A percentile compares a stretch with the other conserved stretches of the same genome.
Conservation (phyloP, 1,140 invertebrate genomes). For the Drosophila prosaltans region DNA sequence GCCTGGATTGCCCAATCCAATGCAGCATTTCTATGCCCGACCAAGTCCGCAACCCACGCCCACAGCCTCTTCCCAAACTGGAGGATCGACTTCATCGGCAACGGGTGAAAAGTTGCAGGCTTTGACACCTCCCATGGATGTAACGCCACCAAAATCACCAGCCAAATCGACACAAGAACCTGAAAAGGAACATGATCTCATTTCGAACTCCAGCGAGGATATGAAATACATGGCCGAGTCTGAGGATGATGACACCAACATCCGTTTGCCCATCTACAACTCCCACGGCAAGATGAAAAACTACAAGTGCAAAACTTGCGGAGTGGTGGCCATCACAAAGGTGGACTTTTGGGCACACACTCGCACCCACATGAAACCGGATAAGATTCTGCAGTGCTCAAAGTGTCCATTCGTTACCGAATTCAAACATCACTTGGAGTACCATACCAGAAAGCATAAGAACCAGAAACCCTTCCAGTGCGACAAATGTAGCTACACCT, state of each 20-base stretch:
- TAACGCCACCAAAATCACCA: conserved; percentile 85
- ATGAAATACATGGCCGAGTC: conserved; percentile 84
- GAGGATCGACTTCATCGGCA: conserved; percentile 19
- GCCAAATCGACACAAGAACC: conserved; percentile 84
- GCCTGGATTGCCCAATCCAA: conserved; percentile 83
- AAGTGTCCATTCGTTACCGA: conserved; percentile 99
- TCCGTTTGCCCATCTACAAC: conserved; percentile 89
- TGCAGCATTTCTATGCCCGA: conserved; percentile 82
- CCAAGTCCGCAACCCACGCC: conserved; percentile 75
- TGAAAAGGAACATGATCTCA: conserved; percentile 82
- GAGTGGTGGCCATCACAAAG: conserved; percentile 93
- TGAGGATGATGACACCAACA: conserved; percentile 86
- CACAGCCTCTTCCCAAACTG: conserved; percentile 13
- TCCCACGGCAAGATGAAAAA: conserved; percentile 93
- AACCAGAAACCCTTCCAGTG: conserved; percentile 99
- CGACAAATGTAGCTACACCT: conserved; percentile 94
- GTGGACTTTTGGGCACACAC: conserved; percentile 96
- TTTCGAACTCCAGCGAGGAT: conserved; percentile 84
- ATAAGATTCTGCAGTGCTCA: conserved; percentile 95
- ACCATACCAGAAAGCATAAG: conserved; percentile 97
- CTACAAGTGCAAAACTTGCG: conserved; percentile 96
- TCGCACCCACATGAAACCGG: conserved; percentile 94
- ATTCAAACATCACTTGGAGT: conserved; percentile 99
- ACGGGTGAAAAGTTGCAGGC: conserved; percentile 63
- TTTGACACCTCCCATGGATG: conserved; percentile 80